A percentile compares a stretch with the other conserved stretches of the same genome.
Conservation (phyloP, 2,797 vertebrate species). For the Platyrinchus mystaceus region DNA sequence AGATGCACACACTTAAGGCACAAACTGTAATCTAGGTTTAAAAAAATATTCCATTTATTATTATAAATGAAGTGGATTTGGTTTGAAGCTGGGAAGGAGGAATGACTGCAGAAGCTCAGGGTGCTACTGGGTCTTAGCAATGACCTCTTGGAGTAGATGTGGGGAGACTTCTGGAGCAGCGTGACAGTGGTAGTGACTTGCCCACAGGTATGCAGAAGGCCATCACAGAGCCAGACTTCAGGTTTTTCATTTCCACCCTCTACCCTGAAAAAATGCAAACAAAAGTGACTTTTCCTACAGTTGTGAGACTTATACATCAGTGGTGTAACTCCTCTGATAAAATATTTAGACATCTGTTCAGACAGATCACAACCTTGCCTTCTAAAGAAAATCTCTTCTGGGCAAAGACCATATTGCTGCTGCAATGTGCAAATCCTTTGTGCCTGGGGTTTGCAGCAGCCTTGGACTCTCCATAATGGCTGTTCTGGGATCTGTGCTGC, state of each 20-base stretch:
- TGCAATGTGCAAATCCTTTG: rapidly evolving
- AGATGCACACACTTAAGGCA: neutral
- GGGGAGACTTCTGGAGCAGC: neutral
- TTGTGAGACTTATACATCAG: neutral
- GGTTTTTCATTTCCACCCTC: neutral
- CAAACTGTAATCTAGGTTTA: neutral
- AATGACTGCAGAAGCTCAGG: neutral
- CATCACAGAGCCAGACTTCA: neutral
- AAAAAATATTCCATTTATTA: neutral
- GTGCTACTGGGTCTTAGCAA: neutral
- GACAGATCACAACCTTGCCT: neutral
- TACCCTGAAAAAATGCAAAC: neutral
- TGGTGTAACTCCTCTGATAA: neutral
- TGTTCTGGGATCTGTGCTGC: neutral
- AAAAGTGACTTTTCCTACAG: neutral
- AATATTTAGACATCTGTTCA: neutral
- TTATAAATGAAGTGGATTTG: neutral
- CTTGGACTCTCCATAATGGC: neutral
- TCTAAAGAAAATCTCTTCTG: neutral
- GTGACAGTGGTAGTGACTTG: neutral
- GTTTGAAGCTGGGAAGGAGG: neutral
- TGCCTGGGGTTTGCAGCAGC: neutral
- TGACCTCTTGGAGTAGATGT: neutral
- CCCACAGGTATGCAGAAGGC: neutral
- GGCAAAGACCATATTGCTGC: rapidly evolving